Evolutionary conservation across 2,113 vertebrate species (phyloP), one percentile per base, ranked within the genome.

Genomic region (Spermophilus dauricus): DNA sequence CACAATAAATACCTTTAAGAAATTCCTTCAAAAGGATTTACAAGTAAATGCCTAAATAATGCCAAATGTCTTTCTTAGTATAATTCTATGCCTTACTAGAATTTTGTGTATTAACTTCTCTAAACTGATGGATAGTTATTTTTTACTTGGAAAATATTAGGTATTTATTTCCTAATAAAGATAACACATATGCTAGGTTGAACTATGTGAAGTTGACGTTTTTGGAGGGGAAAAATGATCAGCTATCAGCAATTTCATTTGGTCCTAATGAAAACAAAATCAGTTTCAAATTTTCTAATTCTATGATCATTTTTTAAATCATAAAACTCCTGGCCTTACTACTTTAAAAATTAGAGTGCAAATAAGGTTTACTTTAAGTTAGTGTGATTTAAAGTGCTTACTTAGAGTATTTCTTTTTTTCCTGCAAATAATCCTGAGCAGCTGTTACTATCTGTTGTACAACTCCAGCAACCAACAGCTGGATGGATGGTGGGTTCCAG

Each of bases 371-470:
- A 82, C 0, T 53, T 89, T 82, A 97, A 81, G 32, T 91, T 42
- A 88, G 17, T 82, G 12, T 70, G 87, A 56, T 63, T 97, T 96
- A 78, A 94, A 94, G 86, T 82, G 96, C 99, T 99, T 98, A 99
- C 99, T 99, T 80, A 98, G 98, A 1, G 96, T 96, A 92, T 98
- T 99, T 95, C 98, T 99, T 98, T 99, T 99, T 99, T 95, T 98
- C 99, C 97, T 99, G 99, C 94, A 99, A 98, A 96, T 99, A 99
- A 98, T 99, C 99, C 88, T 99, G 99, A 96, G 99, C 99, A 81
- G 99, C 99, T 97, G 99, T 99, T 95, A 99, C 99, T 96, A 99
- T 99, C 98, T 99, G 99, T 97, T 99, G 99, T 84, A 99, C 99
- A 58, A 99, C 99, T 39, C 99, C 99, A 16, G 99, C 99, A 95